phyloP scores from a whole-genome alignment of 2,113 vertebrate genomes.

The Dissostichus mawsoni region DNA sequence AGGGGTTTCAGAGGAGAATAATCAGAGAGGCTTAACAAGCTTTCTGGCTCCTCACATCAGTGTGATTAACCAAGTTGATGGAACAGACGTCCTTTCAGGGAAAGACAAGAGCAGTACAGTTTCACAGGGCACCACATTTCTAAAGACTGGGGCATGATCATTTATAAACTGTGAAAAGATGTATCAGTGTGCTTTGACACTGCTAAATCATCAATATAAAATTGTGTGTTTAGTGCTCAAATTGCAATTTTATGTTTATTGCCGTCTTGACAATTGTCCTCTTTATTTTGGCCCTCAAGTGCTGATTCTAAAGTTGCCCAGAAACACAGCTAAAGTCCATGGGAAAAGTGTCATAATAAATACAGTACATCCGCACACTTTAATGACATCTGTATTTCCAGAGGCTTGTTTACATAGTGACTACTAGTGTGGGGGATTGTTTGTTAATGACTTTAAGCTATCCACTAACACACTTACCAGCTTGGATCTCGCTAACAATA shows the following conservation, averaged over 20 bases:
- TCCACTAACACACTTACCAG: too few species aligned
- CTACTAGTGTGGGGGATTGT: too few species aligned
- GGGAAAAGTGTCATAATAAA: not conserved
- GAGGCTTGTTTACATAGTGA: too few species aligned
- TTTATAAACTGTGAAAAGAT: not conserved
- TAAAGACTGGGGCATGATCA: not conserved
- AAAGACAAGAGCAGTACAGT: not conserved
- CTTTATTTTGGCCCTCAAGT: not conserved
- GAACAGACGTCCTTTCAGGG: conserved; percentile 42
- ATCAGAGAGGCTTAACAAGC: conserved; percentile 75
- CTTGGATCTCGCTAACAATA: too few species aligned
- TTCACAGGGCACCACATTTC: not conserved
- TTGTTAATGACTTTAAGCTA: too few species aligned
- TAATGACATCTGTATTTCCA: too few species aligned
- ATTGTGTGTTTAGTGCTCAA: not conserved
- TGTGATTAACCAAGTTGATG: conserved; percentile 64
- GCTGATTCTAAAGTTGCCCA: not conserved
- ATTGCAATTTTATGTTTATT: not conserved
- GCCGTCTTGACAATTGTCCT: not conserved
- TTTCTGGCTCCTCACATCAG: conserved; percentile 58
- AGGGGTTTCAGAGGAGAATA: conserved; percentile 70
- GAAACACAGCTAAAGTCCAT: too few species aligned
- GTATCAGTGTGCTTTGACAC: not conserved
- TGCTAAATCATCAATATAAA: not conserved
- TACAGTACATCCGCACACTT: too few species aligned